A percentile compares a stretch with the other conserved stretches of the same genome.
phyloP scores from a whole-genome alignment of 2,113 vertebrate species.

The Candoia aspera region DNA sequence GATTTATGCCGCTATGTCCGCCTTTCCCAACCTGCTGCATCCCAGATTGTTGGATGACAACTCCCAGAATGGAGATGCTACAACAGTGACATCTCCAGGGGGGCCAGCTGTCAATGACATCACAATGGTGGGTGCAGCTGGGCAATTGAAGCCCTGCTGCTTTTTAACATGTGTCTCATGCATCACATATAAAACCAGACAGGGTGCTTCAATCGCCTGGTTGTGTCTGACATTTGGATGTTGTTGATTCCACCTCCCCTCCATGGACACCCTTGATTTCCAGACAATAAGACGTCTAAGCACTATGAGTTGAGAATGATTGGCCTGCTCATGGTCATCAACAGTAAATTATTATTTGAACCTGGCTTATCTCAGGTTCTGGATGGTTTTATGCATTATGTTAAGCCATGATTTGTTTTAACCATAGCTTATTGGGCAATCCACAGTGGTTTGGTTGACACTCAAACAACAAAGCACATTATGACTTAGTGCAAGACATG shows the following conservation, averaged over 20 bases:
- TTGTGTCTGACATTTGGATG: neutral
- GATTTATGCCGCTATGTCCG: neutral
- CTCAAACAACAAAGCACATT: neutral
- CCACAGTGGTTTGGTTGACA: neutral
- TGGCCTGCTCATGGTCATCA: neutral
- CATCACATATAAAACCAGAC: neutral
- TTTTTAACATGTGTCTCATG: neutral
- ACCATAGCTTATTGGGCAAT: neutral
- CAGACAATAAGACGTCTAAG: neutral
- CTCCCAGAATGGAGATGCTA: neutral
- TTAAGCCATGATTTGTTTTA: neutral
- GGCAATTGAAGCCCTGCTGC: neutral
- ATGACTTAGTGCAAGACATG: neutral
- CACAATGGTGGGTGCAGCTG: neutral
- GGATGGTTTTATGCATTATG: neutral
- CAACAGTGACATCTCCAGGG: neutral
- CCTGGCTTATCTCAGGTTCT: neutral
- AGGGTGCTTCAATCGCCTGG: neutral
- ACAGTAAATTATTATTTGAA: neutral
- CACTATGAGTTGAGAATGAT: neutral
- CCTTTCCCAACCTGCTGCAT: neutral
- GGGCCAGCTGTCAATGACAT: neutral
- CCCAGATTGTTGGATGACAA: neutral
- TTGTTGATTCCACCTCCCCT: neutral
- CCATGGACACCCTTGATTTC: neutral